phyloP scores from a whole-genome alignment of 2,888 invertebrate species.

The Nudaria mundana region DNA sequence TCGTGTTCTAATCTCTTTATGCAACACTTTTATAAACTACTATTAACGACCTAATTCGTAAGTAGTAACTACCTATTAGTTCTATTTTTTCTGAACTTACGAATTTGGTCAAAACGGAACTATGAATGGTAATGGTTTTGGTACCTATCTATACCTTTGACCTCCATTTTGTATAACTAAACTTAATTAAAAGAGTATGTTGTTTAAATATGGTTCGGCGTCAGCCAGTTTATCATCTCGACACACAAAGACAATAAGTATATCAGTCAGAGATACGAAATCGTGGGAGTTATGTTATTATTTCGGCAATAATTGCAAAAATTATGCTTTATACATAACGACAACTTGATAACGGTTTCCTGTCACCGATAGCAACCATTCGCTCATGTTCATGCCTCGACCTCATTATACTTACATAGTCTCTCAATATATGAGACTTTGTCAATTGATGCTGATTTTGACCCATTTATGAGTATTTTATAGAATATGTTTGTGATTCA shows the following conservation, averaged over 20 bases:
- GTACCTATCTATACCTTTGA: constrained; percentile 4
- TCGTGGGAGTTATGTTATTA: constrained; percentile 67
- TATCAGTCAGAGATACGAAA: constrained; percentile 42
- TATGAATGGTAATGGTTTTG: too few relatives aligned
- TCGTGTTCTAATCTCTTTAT: too few relatives aligned
- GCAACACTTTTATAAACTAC: too few relatives aligned
- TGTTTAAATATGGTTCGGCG: constrained; percentile 20
- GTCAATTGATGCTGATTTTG: constrained; percentile 76
- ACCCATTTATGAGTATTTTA: constrained; percentile 59
- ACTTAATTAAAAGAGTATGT: constrained; percentile 16
- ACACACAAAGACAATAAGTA: constrained; percentile 32
- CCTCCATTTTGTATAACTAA: constrained; percentile 10
- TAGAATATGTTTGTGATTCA: constrained; percentile 31
- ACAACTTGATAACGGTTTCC: constrained; percentile 76
- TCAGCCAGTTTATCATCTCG: constrained; percentile 28
- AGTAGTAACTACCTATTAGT: too few relatives aligned
- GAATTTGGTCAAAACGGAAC: too few relatives aligned
- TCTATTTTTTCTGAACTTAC: too few relatives aligned
- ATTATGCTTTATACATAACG: constrained; percentile 74
- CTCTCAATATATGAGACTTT: constrained; percentile 71
- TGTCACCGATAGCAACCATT: constrained; percentile 62
- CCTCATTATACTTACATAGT: too few relatives aligned
- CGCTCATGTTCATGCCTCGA: constrained; percentile 62
- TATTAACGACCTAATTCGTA: too few relatives aligned
- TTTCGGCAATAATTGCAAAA: constrained; percentile 81